Percentiles rank a stretch among this genome's conserved stretches.
phyloP scores from a whole-genome alignment of 2,113 vertebrate genomes.

The Puma concolor region DNA sequence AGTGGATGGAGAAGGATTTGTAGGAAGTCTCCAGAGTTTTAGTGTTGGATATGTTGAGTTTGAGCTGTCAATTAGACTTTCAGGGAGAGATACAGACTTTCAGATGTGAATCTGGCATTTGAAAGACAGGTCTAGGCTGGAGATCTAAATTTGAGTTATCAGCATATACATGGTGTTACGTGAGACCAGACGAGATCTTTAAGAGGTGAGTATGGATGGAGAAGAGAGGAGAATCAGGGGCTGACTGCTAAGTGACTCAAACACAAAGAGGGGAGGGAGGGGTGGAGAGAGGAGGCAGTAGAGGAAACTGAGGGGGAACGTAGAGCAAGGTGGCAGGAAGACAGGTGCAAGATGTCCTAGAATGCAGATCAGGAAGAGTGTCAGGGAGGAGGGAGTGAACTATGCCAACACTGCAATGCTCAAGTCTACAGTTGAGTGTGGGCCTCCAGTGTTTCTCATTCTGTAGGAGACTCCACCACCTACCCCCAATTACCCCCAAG shows the following conservation, averaged over 20 bases:
- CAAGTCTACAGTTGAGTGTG: not conserved
- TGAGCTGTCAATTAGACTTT: not conserved
- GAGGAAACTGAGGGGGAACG: rapidly evolving
- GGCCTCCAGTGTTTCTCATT: not conserved
- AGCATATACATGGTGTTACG: not conserved
- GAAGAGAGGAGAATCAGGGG: not conserved
- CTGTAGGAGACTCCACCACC: rapidly evolving
- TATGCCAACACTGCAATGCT: too few relatives aligned
- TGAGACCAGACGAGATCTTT: not conserved
- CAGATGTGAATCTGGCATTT: not conserved
- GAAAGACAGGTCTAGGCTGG: not conserved
- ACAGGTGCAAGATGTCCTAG: not conserved
- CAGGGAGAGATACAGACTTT: not conserved
- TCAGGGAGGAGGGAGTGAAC: not conserved
- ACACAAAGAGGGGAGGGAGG: not conserved
- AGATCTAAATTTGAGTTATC: not conserved
- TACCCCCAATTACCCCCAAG: not conserved
- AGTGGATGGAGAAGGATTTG: not conserved
- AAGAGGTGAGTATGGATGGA: not conserved
- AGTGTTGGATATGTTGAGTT: not conserved
- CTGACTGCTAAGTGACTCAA: not conserved
- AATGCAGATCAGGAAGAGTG: not conserved
- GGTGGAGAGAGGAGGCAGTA: not conserved
- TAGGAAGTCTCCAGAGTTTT: not conserved
- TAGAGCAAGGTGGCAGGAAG: not conserved